Conservation (phyloP, 2,888 invertebrate species). For the Pyrrhia umbra region DNA sequence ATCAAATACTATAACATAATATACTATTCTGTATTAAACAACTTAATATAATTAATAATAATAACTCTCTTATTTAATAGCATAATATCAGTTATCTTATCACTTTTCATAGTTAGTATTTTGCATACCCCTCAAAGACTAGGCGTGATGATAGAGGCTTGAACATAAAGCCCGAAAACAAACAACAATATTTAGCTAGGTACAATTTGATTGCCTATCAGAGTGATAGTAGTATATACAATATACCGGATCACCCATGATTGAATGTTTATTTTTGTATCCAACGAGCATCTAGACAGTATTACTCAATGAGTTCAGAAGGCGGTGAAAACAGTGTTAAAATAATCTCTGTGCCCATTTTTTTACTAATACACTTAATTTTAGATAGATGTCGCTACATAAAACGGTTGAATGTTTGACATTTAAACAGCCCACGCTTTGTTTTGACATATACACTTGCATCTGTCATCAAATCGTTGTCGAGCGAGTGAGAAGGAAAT, state of each 20-base stretch:
- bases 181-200: background rate
- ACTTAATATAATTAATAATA: too few relatives aligned
- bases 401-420: slow-evolving; percentile 80
- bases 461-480: slow-evolving; percentile 81
- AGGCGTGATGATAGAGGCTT: too few relatives aligned
- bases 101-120: too few relatives aligned
- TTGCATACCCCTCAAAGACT: too few relatives aligned
- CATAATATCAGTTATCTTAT: too few relatives aligned
- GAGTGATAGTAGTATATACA: slow-evolving; percentile 19
- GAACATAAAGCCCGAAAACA: background rate
- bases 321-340: slow-evolving; percentile 58
- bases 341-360: slow-evolving; percentile 67
- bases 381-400: slow-evolving; percentile 74
- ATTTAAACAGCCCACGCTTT: slow-evolving; percentile 86
- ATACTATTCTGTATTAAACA: too few relatives aligned
- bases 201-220: background rate
- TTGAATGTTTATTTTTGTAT: slow-evolving; percentile 53
- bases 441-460: slow-evolving; percentile 84
- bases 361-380: slow-evolving; percentile 47
- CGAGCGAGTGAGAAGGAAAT: slow-evolving; percentile 72
- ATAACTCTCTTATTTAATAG: too few relatives aligned
- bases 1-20: too few relatives aligned
- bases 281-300: slow-evolving; percentile 34
- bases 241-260: slow-evolving; percentile 16
- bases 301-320: slow-evolving; percentile 58